Conservation (phyloP, 2,797 vertebrate genomes). For the Chaetodon trifasciatus region DNA sequence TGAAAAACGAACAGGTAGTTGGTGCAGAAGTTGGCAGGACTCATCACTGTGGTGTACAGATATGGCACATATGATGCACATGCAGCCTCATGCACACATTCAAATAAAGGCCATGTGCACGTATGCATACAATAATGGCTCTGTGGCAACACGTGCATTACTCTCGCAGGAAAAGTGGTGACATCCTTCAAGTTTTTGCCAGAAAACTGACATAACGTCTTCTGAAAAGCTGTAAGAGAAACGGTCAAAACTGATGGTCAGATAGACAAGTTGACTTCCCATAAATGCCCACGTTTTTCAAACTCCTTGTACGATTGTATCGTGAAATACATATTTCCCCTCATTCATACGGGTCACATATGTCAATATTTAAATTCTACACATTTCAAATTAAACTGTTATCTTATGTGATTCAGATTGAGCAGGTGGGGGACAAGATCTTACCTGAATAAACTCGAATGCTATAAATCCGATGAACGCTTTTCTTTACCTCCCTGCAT, state of each 20-base stretch:
- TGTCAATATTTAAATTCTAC: not conserved
- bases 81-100: not conserved
- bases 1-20: constrained; percentile 4
- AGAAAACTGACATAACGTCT: too few relatives aligned
- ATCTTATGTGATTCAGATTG: not conserved
- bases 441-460: not conserved
- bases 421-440: not conserved
- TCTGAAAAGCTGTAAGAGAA: too few relatives aligned
- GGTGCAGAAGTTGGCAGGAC: not conserved
- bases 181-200: too few relatives aligned
- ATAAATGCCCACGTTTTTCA: too few relatives aligned
- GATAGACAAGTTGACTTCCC: too few relatives aligned
- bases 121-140: too few relatives aligned
- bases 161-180: too few relatives aligned
- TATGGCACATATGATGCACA: not conserved
- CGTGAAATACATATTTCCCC: not conserved
- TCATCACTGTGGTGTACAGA: not conserved
- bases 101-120: too few relatives aligned
- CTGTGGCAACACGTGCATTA: too few relatives aligned
- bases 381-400: not conserved
- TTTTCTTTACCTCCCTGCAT: not conserved
- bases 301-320: not conserved
- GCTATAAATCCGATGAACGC: not conserved
- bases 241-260: too few relatives aligned
- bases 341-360: not conserved